A percentile compares a stretch with the other conserved stretches of the same genome.
Evolutionary conservation across 2,797 vertebrate species (phyloP).

Genomic region (Acanthurus lineatus): DNA sequence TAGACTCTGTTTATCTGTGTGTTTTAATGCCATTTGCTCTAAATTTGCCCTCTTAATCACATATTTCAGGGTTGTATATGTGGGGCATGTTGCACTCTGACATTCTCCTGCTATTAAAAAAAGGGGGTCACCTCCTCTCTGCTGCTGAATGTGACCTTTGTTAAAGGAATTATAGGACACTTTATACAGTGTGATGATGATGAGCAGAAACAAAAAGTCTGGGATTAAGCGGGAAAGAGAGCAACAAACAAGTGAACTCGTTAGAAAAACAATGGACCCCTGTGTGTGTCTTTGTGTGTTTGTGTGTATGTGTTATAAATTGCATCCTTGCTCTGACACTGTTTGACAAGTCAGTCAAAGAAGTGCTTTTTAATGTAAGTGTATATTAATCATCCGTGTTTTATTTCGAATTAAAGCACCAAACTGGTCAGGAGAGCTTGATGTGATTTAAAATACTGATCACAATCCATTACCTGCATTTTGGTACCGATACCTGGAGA

Average conservation of each 20-base stretch:
- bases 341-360: constrained; percentile 2
- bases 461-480: background rate
- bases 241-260: constrained; percentile 62
- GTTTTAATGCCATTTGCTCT: constrained; percentile 54
- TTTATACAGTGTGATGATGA: constrained; percentile 71
- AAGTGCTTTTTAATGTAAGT: background rate
- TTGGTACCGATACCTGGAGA: no score
- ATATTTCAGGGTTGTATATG: constrained; percentile 50
- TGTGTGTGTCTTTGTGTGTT: constrained; percentile 41
- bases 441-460: background rate
- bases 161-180: constrained; percentile 77
- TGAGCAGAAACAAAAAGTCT: constrained; percentile 81
- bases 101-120: constrained; percentile 59
- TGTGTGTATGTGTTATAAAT: constrained; percentile 11
- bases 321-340: constrained; percentile 7
- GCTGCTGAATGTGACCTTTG: constrained; percentile 82
- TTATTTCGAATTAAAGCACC: background rate
- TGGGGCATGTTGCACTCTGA: constrained; percentile 65
- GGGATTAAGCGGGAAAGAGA: constrained; percentile 80
- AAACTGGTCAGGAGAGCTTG: background rate
- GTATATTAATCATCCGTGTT: background rate
- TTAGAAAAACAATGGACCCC: constrained; percentile 71
- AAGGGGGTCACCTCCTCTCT: constrained; percentile 76
- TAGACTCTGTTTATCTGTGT: constrained; percentile 11
- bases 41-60: constrained; percentile 62